These are phyloP conservation scores for Lepidurus apus DNA, from an alignment of 1,140 invertebrate species.

Conservation along the genomic window DNA sequence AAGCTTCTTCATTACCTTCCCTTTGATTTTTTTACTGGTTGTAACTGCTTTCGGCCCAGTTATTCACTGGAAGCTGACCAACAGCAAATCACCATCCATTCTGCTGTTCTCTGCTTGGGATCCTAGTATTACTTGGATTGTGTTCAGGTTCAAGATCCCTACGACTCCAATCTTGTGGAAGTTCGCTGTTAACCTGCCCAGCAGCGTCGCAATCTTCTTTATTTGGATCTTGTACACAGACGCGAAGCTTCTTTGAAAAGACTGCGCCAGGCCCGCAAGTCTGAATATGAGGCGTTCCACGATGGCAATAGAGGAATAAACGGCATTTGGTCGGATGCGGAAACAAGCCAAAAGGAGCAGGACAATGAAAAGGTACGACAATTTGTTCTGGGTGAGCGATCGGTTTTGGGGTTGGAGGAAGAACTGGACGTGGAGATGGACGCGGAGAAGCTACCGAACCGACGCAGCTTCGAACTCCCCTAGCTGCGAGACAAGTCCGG, in stretches of 20 bases:
- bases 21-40: too few relatives aligned
- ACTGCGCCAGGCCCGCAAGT: constrained; percentile 59
- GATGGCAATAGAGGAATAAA: constrained; percentile 63
- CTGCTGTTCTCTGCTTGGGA: too few relatives aligned
- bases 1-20: too few relatives aligned
- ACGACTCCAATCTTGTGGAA: neutral
- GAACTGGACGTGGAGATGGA: neutral
- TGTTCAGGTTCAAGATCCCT: neutral
- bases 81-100: too few relatives aligned
- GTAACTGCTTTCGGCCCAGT: too few relatives aligned
- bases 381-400: neutral
- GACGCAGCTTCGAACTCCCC: neutral
- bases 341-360: constrained; percentile 47
- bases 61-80: too few relatives aligned
- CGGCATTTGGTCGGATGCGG: constrained; percentile 57
- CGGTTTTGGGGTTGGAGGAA: neutral
- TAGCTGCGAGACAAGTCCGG: neutral
- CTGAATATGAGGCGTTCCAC: constrained; percentile 54
- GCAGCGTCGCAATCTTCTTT: constrained; percentile 3
- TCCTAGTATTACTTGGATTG: too few relatives aligned
- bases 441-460: neutral
- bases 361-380: neutral
- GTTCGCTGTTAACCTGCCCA: neutral
- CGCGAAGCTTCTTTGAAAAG: constrained; percentile 43
- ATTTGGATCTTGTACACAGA: constrained; percentile 30